Base-by-base conservation (phyloP, 2,113 vertebrate genomes). In the Camelus bactrianus region DNA sequence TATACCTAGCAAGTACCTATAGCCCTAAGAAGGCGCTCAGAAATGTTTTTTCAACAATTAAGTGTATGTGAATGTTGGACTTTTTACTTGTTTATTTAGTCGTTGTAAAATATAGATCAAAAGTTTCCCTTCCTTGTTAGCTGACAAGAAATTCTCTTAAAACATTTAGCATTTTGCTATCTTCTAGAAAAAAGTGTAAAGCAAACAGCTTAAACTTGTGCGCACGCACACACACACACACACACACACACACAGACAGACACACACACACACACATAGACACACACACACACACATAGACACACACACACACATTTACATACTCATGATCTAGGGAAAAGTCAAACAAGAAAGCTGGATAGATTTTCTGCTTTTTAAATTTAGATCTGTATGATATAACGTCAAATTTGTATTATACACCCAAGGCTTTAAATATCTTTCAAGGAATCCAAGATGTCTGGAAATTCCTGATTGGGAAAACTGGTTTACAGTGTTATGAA, bases 341-440 rank as follows among this genome's bases (percentile, higher is more conserved):
- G 26, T 60, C 13, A 0, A 56, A 58, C 5, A 90, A 91, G 48
- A 91, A 97, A 94, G 16, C 62, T 84, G 17, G 38, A 64, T 84
- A 65, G 65, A 75, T 88, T 96, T 88, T 69, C 42, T 54, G 46
- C 52, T n/a, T 94, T 94, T 96, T 62, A 91, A 93, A 95, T 76
- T 42, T 91, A 70, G 30, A 83, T 84, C 32, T 94, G 67, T 32
- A n/a, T 64, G 77, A 56, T 85, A 72, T 48, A 77, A 86, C 19
- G 87, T 97, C 81, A 73, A 70, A 83, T 87, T 48, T 20, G 24
- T 42, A 54, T 82, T 82, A 75, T 77, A 65, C 22, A 28, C 26
- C 60, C 6, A 60, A 22, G n/a, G 65, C 24, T 81, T 64, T 94
- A 92, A 92, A 86, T 76, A 48, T 64, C 75, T 90, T 96, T 92